Evolutionary conservation across 2,888 invertebrate species (phyloP).

Genomic region (Erannis defoliaria): DNA sequence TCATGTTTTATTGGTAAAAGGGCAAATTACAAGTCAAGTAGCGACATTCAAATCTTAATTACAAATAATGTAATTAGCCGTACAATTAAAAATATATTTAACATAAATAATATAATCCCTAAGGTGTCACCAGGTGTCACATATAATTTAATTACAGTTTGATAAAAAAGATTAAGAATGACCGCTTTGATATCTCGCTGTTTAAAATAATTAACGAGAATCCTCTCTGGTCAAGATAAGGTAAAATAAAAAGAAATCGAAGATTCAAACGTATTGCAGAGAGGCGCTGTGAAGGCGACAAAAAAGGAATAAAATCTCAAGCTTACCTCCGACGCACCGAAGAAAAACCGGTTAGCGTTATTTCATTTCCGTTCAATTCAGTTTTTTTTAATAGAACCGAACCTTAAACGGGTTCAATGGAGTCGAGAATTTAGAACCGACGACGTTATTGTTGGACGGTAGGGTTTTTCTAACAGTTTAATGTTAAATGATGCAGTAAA

Average conservation of each 20-base stretch:
- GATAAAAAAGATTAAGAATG: constrained; percentile 19
- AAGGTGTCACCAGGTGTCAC: background rate
- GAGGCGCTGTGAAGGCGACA: constrained; percentile 58
- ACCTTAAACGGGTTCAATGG: constrained; percentile 76
- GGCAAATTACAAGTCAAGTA: too few species aligned
- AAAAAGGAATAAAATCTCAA: constrained; percentile 65
- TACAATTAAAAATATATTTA: too few species aligned
- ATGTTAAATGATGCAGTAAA: constrained; percentile 30
- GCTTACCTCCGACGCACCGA: constrained; percentile 66
- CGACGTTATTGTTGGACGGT: constrained; percentile 38
- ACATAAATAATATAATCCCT: too few species aligned
- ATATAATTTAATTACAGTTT: constrained; percentile 17
- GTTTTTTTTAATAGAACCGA: constrained; percentile 78
- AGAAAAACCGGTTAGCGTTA: constrained; percentile 82
- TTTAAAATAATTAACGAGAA: constrained; percentile 27
- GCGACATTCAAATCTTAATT: too few species aligned
- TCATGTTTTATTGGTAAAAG: too few species aligned
- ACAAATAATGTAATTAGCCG: too few species aligned
- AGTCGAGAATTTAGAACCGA: constrained; percentile 53
- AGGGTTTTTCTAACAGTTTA: constrained; percentile 36
- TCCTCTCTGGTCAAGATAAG: constrained; percentile 18
- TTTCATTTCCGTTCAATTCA: constrained; percentile 85
- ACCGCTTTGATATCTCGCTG: constrained; percentile 14
- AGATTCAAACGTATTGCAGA: constrained; percentile 48
- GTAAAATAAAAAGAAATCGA: constrained; percentile 38